phyloP scores from a whole-genome alignment of 2,888 invertebrate genomes.

The Drosophila ustulata region DNA sequence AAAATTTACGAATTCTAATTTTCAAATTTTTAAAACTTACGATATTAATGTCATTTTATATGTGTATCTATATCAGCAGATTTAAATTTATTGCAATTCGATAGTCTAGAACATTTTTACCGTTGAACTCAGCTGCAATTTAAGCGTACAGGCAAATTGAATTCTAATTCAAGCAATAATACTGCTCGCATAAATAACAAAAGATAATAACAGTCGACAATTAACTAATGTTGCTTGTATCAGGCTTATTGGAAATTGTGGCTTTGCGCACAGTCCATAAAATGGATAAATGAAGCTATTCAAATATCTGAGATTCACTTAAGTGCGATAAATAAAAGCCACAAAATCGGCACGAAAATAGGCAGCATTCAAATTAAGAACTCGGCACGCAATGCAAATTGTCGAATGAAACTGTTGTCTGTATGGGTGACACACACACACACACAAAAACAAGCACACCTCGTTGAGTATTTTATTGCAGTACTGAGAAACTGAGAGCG shows the following conservation, averaged over 20 bases:
- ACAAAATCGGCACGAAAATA: slow-evolving; percentile 36
- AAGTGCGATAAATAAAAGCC: slow-evolving; percentile 36
- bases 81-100: background rate
- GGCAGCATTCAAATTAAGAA: slow-evolving; percentile 50
- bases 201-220: background rate
- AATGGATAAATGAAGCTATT: slow-evolving; percentile 24
- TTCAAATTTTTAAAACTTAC: background rate
- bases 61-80: background rate
- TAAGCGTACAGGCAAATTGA: background rate
- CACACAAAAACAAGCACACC: slow-evolving; percentile 5
- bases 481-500: slow-evolving; percentile 37
- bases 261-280: slow-evolving; percentile 4
- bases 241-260: slow-evolving; percentile 9
- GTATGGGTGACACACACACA: slow-evolving; percentile 13
- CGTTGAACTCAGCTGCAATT: too few relatives aligned
- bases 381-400: slow-evolving; percentile 33
- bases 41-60: background rate
- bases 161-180: background rate
- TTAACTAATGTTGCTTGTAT: background rate
- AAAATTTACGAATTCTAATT: background rate
- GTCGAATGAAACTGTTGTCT: slow-evolving; percentile 29
- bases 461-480: slow-evolving; percentile 18
- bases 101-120: too few relatives aligned
- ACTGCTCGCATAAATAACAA: background rate
- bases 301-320: slow-evolving; percentile 34